Percentiles rank a stretch among this genome's conserved stretches.
phyloP scores from a whole-genome alignment of 2,888 invertebrate genomes.

The Dusona sp. region DNA sequence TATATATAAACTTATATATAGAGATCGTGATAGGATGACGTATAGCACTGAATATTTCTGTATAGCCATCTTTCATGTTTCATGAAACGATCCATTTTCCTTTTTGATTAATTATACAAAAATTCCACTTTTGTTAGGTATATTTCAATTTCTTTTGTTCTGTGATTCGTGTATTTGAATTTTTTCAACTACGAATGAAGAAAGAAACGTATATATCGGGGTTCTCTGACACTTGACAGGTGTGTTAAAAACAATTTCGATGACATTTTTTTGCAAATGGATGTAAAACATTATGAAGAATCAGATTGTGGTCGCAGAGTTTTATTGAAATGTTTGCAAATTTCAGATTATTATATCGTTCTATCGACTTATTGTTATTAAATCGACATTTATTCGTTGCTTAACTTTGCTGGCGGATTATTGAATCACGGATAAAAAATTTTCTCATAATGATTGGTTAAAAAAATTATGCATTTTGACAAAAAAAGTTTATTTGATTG shows the following conservation, averaged over 20 bases:
- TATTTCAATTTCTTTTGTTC: background rate
- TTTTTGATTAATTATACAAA: constrained; percentile 15
- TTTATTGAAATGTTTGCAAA: too few species aligned
- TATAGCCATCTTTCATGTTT: constrained; percentile 6
- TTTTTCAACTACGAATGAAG: background rate
- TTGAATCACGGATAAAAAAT: background rate
- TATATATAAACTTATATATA: background rate
- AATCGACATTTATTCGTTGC: too few species aligned
- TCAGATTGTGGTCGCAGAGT: too few species aligned
- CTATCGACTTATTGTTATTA: background rate
- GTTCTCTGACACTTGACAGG: background rate
- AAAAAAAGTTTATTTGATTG: background rate
- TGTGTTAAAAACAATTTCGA: background rate
- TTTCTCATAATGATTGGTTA: background rate
- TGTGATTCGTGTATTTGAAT: background rate
- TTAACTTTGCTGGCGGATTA: too few species aligned
- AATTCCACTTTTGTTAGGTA: background rate
- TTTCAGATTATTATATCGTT: too few species aligned
- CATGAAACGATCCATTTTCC: constrained; percentile 11
- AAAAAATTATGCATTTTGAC: background rate
- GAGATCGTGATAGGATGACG: constrained; percentile 49
- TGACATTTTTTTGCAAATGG: background rate
- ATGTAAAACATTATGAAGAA: background rate
- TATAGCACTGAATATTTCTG: constrained; percentile 23
- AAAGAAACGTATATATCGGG: background rate